Conservation (phyloP, 2,888 invertebrate genomes). For the Hymenopus coronatus region DNA sequence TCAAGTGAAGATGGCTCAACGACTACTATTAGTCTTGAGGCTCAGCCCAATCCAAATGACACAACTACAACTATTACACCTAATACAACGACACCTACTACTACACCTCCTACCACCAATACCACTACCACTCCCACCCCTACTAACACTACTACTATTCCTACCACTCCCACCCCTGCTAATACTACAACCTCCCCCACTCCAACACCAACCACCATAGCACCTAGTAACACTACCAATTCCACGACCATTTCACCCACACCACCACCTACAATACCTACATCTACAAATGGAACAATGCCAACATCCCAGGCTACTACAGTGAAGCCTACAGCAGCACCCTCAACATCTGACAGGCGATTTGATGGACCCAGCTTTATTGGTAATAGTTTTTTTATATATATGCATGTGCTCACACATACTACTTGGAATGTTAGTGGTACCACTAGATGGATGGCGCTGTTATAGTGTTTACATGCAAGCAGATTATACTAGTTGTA, state of each 20-base stretch:
- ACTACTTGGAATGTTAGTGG: too few relatives aligned
- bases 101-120: background rate
- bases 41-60: too few relatives aligned
- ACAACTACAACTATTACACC: conserved; percentile 36
- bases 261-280: conserved; percentile 32
- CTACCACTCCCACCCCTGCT: conserved; percentile 13
- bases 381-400: conserved; percentile 31
- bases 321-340: conserved; percentile 35
- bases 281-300: conserved; percentile 35
- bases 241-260: conserved; percentile 32
- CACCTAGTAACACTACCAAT: conserved; percentile 22
- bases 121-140: conserved; percentile 36
- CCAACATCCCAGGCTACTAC: conserved; percentile 33
- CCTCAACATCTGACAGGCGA: conserved; percentile 46
- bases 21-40: too few relatives aligned
- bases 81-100: background rate
- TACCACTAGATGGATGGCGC: too few relatives aligned
- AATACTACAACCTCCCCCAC: conserved; percentile 37
- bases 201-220: conserved; percentile 40
- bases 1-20: too few relatives aligned
- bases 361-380: conserved; percentile 77
- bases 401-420: too few relatives aligned
- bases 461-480: too few relatives aligned
- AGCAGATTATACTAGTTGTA: too few relatives aligned
- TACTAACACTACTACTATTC: conserved; percentile 33